Conservation (phyloP, 23 tunicate species). For the Clavelina lepadiformis region DNA sequence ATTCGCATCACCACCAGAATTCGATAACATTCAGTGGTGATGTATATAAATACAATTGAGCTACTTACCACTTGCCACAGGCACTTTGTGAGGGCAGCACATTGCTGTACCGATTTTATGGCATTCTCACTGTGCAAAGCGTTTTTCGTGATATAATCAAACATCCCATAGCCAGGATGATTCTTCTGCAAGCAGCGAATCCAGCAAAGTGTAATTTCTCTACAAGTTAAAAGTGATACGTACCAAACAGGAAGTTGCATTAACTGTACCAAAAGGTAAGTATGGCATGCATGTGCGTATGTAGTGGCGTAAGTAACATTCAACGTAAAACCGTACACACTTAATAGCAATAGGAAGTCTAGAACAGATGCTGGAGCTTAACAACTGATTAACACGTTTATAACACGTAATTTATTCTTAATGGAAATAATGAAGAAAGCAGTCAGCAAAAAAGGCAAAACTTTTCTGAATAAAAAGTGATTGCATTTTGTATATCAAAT, state of each 20-base stretch:
- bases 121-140: not conserved
- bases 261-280: too few relatives aligned
- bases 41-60: not conserved
- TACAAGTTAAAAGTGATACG: too few relatives aligned
- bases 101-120: slow-evolving; percentile 10
- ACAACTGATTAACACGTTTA: too few relatives aligned
- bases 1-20: too few relatives aligned
- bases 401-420: too few relatives aligned
- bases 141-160: not conserved
- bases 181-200: not conserved
- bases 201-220: slow-evolving; percentile 15
- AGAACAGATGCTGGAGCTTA: too few relatives aligned
- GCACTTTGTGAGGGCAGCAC: not conserved
- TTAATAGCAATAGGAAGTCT: too few relatives aligned
- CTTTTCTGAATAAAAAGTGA: not conserved
- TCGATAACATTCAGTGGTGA: not conserved
- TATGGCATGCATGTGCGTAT: too few relatives aligned
- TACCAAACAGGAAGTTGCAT: too few relatives aligned
- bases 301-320: too few relatives aligned
- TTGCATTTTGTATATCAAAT: not conserved
- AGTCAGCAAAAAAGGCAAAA: not conserved
- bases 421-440: not conserved
- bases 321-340: too few relatives aligned
- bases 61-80: slow-evolving; percentile 28
- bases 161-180: not conserved